phyloP scores from a whole-genome alignment of 2,888 invertebrate species.

The Hyposoter dolosus region DNA sequence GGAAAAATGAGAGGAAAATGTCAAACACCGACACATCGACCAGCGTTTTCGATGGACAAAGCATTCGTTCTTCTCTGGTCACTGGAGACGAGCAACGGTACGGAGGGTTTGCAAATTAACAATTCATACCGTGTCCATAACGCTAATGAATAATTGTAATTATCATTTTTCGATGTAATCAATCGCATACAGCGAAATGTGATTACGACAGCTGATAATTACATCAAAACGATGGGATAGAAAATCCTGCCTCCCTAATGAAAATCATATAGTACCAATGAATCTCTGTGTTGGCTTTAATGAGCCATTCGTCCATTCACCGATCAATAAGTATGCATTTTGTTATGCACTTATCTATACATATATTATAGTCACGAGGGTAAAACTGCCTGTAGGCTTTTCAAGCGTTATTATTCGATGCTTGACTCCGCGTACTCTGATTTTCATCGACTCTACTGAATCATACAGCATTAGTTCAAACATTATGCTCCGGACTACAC shows the following conservation, averaged over 20 bases:
- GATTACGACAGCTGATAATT: conserved; percentile 8
- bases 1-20: background rate
- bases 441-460: conserved; percentile 44
- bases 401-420: conserved; percentile 14
- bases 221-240: background rate
- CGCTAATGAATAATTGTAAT: background rate
- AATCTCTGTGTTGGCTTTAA: conserved; percentile 59
- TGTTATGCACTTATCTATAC: conserved; percentile 16
- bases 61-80: background rate
- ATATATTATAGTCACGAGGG: background rate
- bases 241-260: conserved; percentile 8
- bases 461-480: conserved; percentile 35
- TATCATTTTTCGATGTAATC: background rate
- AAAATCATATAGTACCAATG: conserved; percentile 34
- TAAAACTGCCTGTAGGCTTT: conserved; percentile 29
- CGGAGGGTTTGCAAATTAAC: background rate
- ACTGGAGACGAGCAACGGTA: background rate
- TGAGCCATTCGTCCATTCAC: conserved; percentile 56
- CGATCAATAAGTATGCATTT: conserved; percentile 52
- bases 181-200: background rate
- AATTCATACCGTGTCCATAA: background rate
- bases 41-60: background rate
- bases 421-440: conserved; percentile 13
- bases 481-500: conserved; percentile 26
- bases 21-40: background rate